A percentile compares a stretch with the other conserved stretches of the same genome.
phyloP scores from a whole-genome alignment of 2,113 vertebrate species.

The Melanocharis versteri region DNA sequence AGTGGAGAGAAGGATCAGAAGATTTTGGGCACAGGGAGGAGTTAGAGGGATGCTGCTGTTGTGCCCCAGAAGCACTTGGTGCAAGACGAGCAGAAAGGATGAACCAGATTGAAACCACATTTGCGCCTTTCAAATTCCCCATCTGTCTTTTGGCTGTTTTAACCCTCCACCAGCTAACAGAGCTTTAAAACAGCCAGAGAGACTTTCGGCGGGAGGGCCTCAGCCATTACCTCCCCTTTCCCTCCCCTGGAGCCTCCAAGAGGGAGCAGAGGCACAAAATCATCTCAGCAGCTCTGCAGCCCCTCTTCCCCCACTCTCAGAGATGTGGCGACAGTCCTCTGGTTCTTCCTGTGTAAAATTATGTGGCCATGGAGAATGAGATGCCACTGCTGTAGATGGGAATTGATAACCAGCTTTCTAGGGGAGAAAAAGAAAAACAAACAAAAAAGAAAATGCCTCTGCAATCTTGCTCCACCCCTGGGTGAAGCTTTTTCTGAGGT shows the following conservation, averaged over 20 bases:
- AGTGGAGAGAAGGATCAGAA: neutral
- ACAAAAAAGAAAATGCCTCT: neutral
- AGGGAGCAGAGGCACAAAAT: neutral
- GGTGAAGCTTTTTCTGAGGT: neutral
- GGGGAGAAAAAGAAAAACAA: fast-evolving
- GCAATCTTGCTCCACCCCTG: neutral
- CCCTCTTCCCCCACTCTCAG: neutral
- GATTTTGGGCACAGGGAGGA: neutral
- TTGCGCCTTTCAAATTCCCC: neutral
- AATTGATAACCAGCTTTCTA: neutral
- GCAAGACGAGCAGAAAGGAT: neutral
- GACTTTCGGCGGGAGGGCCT: neutral
- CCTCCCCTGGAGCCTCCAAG: fast-evolving
- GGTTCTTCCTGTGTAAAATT: neutral
- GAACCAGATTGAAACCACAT: neutral
- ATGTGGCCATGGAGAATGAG: fast-evolving
- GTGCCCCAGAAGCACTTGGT: neutral
- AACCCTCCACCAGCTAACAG: neutral
- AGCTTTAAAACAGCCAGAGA: neutral
- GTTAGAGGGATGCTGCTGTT: neutral
- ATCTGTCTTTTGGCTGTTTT: neutral
- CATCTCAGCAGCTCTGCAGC: neutral
- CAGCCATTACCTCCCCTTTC: neutral
- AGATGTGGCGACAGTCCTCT: neutral
- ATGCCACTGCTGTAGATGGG: neutral